These are phyloP conservation scores for Chesias legatella DNA, from an alignment of 2,888 invertebrate species.

Conservation along the genomic window DNA sequence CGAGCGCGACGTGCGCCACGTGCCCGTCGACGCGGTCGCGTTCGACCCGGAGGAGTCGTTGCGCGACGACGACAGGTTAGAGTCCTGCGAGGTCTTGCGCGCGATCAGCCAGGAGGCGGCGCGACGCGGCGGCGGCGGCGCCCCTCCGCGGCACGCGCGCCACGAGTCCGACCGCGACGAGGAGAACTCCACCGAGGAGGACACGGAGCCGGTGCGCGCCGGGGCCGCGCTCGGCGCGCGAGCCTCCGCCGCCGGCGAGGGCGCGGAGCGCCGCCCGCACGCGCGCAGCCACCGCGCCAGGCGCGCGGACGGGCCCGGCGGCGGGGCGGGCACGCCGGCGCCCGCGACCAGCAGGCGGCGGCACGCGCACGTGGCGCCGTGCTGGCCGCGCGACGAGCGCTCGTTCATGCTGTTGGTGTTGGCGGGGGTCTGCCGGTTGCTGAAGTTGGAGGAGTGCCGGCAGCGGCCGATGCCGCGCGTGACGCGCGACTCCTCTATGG, in stretches of 20 bases:
- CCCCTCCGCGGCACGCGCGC: conserved; percentile 69
- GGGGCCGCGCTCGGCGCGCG: conserved; percentile 47
- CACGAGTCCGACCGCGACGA: conserved; percentile 60
- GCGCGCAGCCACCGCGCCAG: conserved; percentile 80
- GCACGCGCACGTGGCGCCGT: conserved; percentile 83
- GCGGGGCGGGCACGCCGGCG: conserved; percentile 85
- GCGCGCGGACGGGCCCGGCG: conserved; percentile 62
- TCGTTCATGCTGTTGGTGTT: conserved; percentile 88
- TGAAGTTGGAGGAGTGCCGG: conserved; percentile 92
- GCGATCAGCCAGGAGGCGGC: conserved; percentile 94
- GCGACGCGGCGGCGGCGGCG: conserved; percentile 89
- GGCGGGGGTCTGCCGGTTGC: conserved; percentile 92
- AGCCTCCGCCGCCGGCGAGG: conserved; percentile 45
- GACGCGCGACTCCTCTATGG: conserved; percentile 96
- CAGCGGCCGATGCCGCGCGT: conserved; percentile 93
- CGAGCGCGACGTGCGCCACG: conserved; percentile 93
- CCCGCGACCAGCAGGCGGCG: conserved; percentile 86
- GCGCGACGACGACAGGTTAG: conserved; percentile 92
- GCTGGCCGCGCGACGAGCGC: conserved; percentile 86
- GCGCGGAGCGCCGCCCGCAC: conserved; percentile 74
- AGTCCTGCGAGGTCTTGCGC: conserved; percentile 95
- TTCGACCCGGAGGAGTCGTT: conserved; percentile 95
- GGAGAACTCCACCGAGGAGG: conserved; percentile 32
- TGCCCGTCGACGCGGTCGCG: conserved; percentile 93
- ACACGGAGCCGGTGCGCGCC: conserved; percentile 33